Conservation (phyloP, 2,888 invertebrate genomes). For the Eulithis prunata region DNA sequence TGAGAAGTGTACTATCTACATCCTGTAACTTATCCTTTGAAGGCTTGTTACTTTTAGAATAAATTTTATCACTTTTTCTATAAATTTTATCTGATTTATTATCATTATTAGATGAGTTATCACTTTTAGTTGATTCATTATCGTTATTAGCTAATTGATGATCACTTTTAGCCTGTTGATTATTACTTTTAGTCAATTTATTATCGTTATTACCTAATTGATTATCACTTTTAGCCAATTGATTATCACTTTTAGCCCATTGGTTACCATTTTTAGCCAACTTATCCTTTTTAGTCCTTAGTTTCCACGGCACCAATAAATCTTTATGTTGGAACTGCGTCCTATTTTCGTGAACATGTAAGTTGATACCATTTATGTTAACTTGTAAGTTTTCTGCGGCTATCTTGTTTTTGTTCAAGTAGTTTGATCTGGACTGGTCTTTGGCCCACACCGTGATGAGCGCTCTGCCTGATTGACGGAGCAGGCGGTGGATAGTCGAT, state of each 20-base stretch:
- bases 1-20: conserved; percentile 85
- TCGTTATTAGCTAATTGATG: conserved; percentile 3
- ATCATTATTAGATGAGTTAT: conserved; percentile 49
- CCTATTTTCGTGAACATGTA: conserved; percentile 95
- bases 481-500: conserved; percentile 89
- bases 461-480: conserved; percentile 89
- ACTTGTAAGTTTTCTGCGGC: conserved; percentile 47
- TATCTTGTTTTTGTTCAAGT: conserved; percentile 60
- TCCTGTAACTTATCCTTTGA: conserved; percentile 48
- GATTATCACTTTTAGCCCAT: conserved; percentile 1
- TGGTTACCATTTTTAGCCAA: conserved; percentile 4
- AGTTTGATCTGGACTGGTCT: conserved; percentile 89
- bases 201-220: background rate
- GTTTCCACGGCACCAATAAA: conserved; percentile 97
- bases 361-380: conserved; percentile 57
- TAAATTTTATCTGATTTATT: background rate
- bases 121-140: conserved; percentile 4
- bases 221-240: conserved; percentile 48
- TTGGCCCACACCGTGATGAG: conserved; percentile 99
- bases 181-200: background rate
- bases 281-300: conserved; percentile 61
- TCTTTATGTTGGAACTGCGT: conserved; percentile 96
- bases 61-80: conserved; percentile 1
- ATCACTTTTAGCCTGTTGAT: conserved; percentile 2
- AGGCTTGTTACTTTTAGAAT: conserved; percentile 48